phyloP scores from a whole-genome alignment of 2,113 vertebrate species.

The Hydrochoerus hydrochaeris region DNA sequence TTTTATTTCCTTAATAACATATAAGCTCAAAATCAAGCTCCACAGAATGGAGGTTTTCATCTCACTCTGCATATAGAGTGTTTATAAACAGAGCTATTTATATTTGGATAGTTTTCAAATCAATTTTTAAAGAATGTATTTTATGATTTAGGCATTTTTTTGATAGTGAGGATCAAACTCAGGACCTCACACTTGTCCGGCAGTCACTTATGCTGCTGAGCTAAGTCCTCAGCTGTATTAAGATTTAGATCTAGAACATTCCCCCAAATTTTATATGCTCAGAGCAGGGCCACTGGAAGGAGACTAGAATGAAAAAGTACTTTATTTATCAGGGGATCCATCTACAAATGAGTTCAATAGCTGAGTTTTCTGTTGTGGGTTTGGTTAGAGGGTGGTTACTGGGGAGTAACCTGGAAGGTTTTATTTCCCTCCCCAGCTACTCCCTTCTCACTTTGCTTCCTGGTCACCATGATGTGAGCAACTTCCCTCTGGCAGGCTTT shows the following conservation, averaged over 20 bases:
- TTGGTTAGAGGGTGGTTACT: background rate
- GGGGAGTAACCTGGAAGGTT: background rate
- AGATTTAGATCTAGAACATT: background rate
- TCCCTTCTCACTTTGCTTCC: background rate
- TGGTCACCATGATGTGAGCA: background rate
- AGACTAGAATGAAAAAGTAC: background rate
- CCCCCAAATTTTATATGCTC: background rate
- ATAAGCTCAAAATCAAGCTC: background rate
- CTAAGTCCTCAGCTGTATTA: too few species aligned
- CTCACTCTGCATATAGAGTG: background rate
- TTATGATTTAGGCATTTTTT: too few species aligned
- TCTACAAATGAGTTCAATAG: background rate
- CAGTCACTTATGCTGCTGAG: too few species aligned
- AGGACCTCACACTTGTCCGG: too few species aligned
- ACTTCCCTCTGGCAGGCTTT: background rate
- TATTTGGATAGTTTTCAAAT: constrained; percentile 6
- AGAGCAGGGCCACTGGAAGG: background rate
- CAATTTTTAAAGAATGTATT: background rate
- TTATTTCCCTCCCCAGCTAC: background rate
- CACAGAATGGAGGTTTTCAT: background rate
- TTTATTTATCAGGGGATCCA: background rate
- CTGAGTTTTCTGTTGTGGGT: background rate
- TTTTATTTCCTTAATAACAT: constrained; percentile 25
- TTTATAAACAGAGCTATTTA: background rate
- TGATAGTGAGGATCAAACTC: too few species aligned